Conservation (phyloP, 2,113 vertebrate genomes). For the Bubo bubo region DNA sequence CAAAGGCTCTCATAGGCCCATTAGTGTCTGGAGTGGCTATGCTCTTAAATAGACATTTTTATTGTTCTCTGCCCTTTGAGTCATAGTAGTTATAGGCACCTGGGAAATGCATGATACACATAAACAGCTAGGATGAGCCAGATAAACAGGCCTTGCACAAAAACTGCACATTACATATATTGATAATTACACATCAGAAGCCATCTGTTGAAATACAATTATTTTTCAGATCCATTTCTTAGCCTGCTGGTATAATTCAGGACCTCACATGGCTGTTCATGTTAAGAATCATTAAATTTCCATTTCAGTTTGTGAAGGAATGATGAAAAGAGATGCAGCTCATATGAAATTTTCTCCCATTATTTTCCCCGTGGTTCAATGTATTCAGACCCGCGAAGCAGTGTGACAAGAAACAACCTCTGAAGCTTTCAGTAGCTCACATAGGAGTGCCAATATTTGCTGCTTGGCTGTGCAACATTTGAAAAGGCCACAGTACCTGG, state of each 20-base stretch:
- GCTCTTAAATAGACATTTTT: constrained; percentile 54
- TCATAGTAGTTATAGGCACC: neutral
- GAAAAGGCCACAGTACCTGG: neutral
- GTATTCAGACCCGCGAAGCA: neutral
- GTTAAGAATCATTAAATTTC: neutral
- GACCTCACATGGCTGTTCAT: neutral
- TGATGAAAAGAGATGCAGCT: neutral
- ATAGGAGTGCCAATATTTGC: neutral
- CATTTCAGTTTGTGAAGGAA: neutral
- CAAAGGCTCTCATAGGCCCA: constrained; percentile 27
- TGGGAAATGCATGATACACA: neutral
- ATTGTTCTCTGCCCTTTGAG: constrained; percentile 43
- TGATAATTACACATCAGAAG: constrained; percentile 18
- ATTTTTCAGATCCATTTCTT: neutral
- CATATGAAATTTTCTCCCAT: neutral
- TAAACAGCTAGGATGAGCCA: neutral
- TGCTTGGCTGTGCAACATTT: neutral
- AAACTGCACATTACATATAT: neutral
- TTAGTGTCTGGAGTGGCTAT: constrained; percentile 43
- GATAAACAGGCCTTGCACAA: neutral
- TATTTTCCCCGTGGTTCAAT: neutral
- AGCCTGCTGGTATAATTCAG: neutral
- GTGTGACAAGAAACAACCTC: neutral
- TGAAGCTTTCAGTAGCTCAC: neutral
- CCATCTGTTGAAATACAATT: neutral